Percentiles rank a stretch among this genome's conserved stretches.
Conservation (phyloP, 2,797 vertebrate species). For the Botia almorhae region DNA sequence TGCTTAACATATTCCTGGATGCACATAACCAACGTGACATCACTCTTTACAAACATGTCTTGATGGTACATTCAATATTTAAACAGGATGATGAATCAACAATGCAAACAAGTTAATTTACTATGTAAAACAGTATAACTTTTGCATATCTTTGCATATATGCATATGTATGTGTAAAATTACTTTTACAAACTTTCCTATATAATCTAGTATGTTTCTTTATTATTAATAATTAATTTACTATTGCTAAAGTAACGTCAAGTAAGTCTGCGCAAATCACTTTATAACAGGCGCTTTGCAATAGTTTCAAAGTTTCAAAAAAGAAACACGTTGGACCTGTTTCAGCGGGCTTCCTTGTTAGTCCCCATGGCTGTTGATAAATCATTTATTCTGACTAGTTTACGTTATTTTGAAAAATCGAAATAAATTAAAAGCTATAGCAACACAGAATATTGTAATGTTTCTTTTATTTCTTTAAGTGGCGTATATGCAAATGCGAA, state of each 20-base stretch:
- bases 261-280: background rate
- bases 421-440: background rate
- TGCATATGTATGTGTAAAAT: background rate
- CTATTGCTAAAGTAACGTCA: background rate
- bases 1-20: background rate
- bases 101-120: constrained; percentile 38
- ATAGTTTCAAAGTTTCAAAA: too few species aligned
- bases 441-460: background rate
- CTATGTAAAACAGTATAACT: constrained; percentile 27
- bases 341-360: constrained; percentile 26
- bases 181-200: too few species aligned
- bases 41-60: too few species aligned
- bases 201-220: too few species aligned
- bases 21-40: background rate
- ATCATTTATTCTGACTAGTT: background rate
- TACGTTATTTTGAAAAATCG: background rate
- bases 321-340: background rate
- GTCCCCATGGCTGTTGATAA: background rate
- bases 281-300: too few species aligned
- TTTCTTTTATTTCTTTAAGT: background rate
- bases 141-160: constrained; percentile 1
- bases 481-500: background rate
- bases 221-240: too few species aligned
- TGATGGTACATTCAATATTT: background rate
- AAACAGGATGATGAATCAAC: constrained; percentile 8